Conservation (phyloP, 2,888 invertebrate species). For the Amphipoea lucens region DNA sequence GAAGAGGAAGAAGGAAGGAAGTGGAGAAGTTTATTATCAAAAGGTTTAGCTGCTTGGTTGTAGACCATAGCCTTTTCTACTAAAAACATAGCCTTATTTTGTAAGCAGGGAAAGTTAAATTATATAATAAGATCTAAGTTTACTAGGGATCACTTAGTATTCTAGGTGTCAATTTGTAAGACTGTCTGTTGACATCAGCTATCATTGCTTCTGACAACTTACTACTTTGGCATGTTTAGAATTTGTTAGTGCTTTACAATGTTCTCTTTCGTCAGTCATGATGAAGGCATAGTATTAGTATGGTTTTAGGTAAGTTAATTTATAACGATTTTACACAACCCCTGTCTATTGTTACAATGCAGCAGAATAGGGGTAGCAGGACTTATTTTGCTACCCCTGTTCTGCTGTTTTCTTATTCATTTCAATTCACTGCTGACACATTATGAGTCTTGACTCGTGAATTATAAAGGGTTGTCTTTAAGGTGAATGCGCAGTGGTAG, state of each 20-base stretch:
- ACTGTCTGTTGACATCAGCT: slow-evolving; percentile 47
- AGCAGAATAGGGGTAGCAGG: neutral
- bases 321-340: neutral
- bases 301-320: neutral
- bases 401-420: neutral
- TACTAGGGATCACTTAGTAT: slow-evolving; percentile 49
- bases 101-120: slow-evolving; percentile 29
- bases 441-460: neutral
- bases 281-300: neutral
- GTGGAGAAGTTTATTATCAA: neutral
- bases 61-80: neutral
- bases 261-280: slow-evolving; percentile 25
- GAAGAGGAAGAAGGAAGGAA: too few relatives aligned
- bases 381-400: neutral
- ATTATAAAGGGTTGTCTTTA: too few relatives aligned
- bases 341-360: neutral
- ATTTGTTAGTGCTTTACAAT: slow-evolving; percentile 40
- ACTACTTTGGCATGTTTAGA: slow-evolving; percentile 45
- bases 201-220: slow-evolving; percentile 53
- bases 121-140: slow-evolving; percentile 17
- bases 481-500: too few relatives aligned
- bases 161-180: slow-evolving; percentile 32
- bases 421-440: too few relatives aligned
- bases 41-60: neutral
- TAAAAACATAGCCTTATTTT: neutral